Base-by-base conservation (phyloP, 1,140 invertebrate species). In the Leptoteleia sp. region DNA sequence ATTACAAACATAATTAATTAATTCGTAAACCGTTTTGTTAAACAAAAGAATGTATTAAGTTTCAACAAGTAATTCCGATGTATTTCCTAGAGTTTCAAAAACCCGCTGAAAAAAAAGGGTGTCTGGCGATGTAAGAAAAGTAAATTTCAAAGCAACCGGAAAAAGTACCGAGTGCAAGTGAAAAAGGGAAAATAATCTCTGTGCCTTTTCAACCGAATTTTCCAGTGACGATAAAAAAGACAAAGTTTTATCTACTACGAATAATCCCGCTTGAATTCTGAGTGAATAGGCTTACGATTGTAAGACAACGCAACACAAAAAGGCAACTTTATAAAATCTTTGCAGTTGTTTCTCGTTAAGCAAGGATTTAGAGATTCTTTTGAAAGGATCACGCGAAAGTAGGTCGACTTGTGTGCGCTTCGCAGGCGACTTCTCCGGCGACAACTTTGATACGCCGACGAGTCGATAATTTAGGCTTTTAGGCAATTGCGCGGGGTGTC, bases 341-440 rank as follows among this genome's bases (percentile, higher is more conserved):
- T 25, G 61, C 52, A 75, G 79, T 76, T 59, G 73, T 77, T 73
- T 77, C 82, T 82, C 73, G 81, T 85, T 84, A 83, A 82, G 77
- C 70, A 81, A 81, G 78, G 83, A 83, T 85, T 85, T 84, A 82
- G 81, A 52, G 76, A 76, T 79, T 50, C 61, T 80, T 77, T 73
- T 47, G 50, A 67, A 59, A 68, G 71, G 75, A 83, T 84, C 80
- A 81, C 55, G 45, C 59, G 47, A 61, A 80, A 80, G 55, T 80
- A 81, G 64, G 67, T 79, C 52, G 35, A 40, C 19, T 48, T 35
- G 35, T 64, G 55, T 70, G 37, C 29, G 19, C 31, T 16, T 29
- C 59, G 50, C 31, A 40, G 37, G 11, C 25, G 7, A 27, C 9
- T 29, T 31, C 15, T 62, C 33, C 8, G 3, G 31, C n/a, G 59